phyloP scores from a whole-genome alignment of 2,113 vertebrate species.

The Amphilophus citrinellus region DNA sequence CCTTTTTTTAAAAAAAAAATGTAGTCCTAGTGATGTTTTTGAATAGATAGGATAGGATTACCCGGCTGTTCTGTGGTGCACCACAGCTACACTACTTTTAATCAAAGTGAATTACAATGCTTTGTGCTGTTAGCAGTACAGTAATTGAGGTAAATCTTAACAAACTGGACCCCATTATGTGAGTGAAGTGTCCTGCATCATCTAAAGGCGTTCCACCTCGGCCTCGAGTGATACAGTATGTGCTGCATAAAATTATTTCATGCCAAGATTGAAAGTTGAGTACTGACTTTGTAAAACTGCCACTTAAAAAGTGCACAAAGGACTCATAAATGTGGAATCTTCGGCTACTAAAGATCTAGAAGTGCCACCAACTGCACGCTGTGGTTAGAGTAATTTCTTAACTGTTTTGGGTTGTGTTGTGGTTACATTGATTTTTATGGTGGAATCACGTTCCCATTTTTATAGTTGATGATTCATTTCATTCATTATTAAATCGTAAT shows the following conservation, averaged over 20 bases:
- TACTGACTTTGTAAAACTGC: background rate
- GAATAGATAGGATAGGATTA: background rate
- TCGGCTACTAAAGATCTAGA: background rate
- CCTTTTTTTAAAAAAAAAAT: background rate
- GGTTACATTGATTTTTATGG: constrained; percentile 20
- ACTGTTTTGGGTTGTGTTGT: background rate
- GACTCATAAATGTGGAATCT: background rate
- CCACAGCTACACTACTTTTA: background rate
- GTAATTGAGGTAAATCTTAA: background rate
- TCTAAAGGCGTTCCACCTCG: background rate
- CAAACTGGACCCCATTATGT: background rate
- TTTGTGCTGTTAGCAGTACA: background rate
- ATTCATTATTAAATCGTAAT: background rate
- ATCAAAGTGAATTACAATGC: background rate
- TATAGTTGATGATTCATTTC: constrained; percentile 4
- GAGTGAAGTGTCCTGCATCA: background rate
- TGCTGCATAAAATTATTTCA: background rate
- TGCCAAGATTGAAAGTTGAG: background rate
- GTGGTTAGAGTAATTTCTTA: background rate
- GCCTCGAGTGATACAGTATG: background rate
- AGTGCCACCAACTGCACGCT: background rate
- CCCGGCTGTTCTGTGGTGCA: background rate
- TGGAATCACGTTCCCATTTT: background rate
- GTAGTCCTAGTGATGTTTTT: background rate
- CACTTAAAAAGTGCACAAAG: background rate